Evolutionary conservation across 2,113 vertebrate species (phyloP).

Genomic region (Rhabdomys dilectus): DNA sequence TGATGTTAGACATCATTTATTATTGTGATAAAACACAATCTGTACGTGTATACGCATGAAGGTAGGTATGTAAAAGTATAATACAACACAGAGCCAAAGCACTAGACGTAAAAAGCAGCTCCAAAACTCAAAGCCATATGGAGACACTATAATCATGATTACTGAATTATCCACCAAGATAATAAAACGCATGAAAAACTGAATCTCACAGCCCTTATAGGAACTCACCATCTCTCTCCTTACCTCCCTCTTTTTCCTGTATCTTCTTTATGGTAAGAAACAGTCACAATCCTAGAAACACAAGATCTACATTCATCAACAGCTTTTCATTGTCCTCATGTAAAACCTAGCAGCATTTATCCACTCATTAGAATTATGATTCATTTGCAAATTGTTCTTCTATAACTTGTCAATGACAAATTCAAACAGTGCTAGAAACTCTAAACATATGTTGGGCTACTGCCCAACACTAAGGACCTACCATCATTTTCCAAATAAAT

Average conservation of each 20-base stretch:
- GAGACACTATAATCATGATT: not conserved
- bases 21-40: not conserved
- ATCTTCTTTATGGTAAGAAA: conserved; percentile 14
- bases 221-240: not conserved
- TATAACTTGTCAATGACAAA: not conserved
- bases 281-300: not conserved
- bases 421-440: conserved; percentile 45
- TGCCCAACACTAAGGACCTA: not conserved
- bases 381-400: not conserved
- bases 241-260: not conserved
- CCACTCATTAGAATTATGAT: not conserved
- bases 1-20: not conserved
- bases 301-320: not conserved
- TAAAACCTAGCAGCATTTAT: not conserved
- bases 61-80: not conserved
- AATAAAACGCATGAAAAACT: not conserved
- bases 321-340: not conserved
- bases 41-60: not conserved
- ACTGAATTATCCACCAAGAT: not conserved
- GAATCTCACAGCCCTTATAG: not conserved
- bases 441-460: not conserved
- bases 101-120: not conserved
- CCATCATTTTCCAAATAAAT: conserved; percentile 9
- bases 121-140: conserved; percentile 28
- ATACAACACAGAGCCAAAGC: not conserved